Evolutionary conservation across 2,113 vertebrate species (phyloP).

Genomic region (Nesogale talazaci): DNA sequence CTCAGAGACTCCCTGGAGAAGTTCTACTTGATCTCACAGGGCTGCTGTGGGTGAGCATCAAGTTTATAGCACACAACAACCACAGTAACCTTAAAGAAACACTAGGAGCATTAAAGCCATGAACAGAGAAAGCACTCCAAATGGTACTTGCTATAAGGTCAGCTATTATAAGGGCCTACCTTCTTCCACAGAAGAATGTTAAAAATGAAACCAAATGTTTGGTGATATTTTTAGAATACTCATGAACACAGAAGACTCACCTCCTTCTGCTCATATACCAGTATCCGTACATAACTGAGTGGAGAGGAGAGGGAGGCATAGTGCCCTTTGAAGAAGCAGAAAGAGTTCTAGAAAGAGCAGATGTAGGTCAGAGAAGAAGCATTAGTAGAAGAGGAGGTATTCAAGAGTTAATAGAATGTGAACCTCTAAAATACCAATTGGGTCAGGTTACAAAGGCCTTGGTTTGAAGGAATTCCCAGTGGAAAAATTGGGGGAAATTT

Average conservation of each 20-base stretch:
- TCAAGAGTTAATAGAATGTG: neutral
- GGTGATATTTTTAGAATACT: neutral
- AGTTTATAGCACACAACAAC: neutral
- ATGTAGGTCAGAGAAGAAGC: neutral
- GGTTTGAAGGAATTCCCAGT: neutral
- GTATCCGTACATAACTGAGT: neutral
- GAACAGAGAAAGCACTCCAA: neutral
- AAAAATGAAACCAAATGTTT: constrained; percentile 18
- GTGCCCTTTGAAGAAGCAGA: neutral
- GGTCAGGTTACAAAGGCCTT: neutral
- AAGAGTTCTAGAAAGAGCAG: neutral
- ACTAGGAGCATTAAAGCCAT: neutral
- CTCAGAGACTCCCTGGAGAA: neutral
- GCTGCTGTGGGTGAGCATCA: neutral
- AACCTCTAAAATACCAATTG: neutral
- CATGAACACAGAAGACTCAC: neutral
- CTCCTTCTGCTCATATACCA: neutral
- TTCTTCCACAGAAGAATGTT: neutral
- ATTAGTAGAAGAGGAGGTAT: neutral
- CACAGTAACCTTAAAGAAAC: neutral
- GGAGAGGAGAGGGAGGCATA: neutral
- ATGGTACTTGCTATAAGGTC: neutral
- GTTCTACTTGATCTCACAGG: neutral
- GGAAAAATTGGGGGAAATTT: neutral
- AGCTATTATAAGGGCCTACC: neutral